Percentiles rank a stretch among this genome's conserved stretches.
These are phyloP conservation scores for Rhagoletis zephyria DNA, from an alignment of 1,140 invertebrate genomes.

Conservation along the genomic window DNA sequence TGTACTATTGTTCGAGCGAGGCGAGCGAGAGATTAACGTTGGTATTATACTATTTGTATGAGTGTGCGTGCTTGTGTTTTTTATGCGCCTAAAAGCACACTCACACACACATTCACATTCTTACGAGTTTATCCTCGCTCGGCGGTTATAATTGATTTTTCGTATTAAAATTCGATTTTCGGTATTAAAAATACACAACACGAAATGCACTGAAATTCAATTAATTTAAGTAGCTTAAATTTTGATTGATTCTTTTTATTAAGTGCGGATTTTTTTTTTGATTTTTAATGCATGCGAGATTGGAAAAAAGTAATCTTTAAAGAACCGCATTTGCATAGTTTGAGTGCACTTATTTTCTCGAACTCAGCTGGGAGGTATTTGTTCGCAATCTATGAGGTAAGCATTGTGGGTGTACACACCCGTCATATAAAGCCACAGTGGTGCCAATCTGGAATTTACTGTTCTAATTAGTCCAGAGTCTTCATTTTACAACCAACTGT, in stretches of 20 bases:
- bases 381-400: too few relatives aligned
- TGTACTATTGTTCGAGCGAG: not conserved
- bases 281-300: too few relatives aligned
- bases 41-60: not conserved
- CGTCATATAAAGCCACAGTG: too few relatives aligned
- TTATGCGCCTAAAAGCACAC: slow-evolving; percentile 34
- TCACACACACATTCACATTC: not conserved
- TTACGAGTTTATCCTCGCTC: not conserved
- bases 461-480: too few relatives aligned
- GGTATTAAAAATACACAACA: slow-evolving; percentile 42
- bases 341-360: too few relatives aligned
- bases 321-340: too few relatives aligned
- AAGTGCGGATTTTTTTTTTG: not conserved
- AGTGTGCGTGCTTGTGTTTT: not conserved
- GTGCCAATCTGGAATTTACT: too few relatives aligned
- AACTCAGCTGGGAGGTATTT: too few relatives aligned
- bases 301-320: too few relatives aligned
- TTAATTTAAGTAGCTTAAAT: slow-evolving; percentile 53
- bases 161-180: slow-evolving; percentile 47
- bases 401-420: too few relatives aligned
- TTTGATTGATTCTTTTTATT: slow-evolving; percentile 42
- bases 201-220: slow-evolving; percentile 48
- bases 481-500: too few relatives aligned
- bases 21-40: not conserved
- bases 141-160: slow-evolving; percentile 48